phyloP scores from a whole-genome alignment of 2,888 invertebrate species.

The Megastigmus dorsalis region DNA sequence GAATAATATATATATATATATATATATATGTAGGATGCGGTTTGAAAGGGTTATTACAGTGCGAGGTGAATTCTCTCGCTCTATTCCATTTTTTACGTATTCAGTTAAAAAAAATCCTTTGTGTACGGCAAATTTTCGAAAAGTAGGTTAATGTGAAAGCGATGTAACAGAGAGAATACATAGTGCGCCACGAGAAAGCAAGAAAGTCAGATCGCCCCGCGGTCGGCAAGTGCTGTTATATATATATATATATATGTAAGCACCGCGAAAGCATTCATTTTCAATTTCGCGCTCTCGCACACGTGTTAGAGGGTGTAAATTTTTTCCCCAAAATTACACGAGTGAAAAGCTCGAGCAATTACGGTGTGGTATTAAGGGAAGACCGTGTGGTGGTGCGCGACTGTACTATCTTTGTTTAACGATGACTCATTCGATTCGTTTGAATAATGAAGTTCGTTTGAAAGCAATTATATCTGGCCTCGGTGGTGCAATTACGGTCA shows the following conservation, averaged over 20 bases:
- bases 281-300: slow-evolving; percentile 23
- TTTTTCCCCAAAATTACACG: not conserved
- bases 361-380: no score
- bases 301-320: not conserved
- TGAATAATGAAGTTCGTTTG: no score
- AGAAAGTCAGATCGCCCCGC: slow-evolving; percentile 12
- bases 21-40: not conserved
- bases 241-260: no score
- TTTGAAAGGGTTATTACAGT: slow-evolving; percentile 9
- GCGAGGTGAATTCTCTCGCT: no score
- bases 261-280: slow-evolving; percentile 26
- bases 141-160: slow-evolving; percentile 52
- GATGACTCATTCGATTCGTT: no score
- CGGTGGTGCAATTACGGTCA: no score
- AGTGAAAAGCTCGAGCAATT: not conserved
- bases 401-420: no score
- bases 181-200: slow-evolving; percentile 29
- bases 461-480: no score
- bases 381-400: no score
- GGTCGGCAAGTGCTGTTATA: no score
- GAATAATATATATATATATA: no score
- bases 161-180: slow-evolving; percentile 45
- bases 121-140: slow-evolving; percentile 26
- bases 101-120: slow-evolving; percentile 16
- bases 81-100: not conserved